These are phyloP conservation scores for Petromus typicus DNA, from an alignment of 2,113 vertebrate genomes.

Conservation along the genomic window DNA sequence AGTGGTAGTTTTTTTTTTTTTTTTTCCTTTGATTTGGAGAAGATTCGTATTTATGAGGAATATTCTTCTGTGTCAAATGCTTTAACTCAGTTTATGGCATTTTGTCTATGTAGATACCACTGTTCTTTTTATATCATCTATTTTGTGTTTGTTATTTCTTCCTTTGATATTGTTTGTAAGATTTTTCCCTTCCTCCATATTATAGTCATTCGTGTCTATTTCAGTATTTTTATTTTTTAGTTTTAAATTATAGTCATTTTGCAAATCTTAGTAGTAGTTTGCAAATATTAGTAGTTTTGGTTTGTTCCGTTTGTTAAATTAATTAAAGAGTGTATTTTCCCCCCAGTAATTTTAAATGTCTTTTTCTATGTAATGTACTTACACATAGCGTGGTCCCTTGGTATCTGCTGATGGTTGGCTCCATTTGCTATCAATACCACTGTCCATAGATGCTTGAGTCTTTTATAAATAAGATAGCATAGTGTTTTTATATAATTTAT, in stretches of 20 bases:
- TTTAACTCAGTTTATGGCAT: constrained; percentile 31
- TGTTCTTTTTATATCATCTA: not conserved
- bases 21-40: constrained; percentile 45
- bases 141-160: constrained; percentile 26
- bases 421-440: no score
- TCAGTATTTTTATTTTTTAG: constrained; percentile 39
- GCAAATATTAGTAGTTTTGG: not conserved
- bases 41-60: not conserved
- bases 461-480: not conserved
- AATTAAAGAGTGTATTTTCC: not conserved
- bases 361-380: not conserved
- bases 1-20: constrained; percentile 39
- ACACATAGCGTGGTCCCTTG: not conserved
- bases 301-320: not conserved
- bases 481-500: not conserved
- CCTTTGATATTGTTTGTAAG: constrained; percentile 9
- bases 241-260: constrained; percentile 27
- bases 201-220: not conserved
- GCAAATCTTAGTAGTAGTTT: no score
- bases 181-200: not conserved
- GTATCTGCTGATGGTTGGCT: not conserved
- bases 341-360: not conserved
- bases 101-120: constrained; percentile 4
- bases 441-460: not conserved
- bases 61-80: constrained; percentile 40